Base-by-base conservation (phyloP, 2,888 invertebrate species). In the Venusia cambrica region DNA sequence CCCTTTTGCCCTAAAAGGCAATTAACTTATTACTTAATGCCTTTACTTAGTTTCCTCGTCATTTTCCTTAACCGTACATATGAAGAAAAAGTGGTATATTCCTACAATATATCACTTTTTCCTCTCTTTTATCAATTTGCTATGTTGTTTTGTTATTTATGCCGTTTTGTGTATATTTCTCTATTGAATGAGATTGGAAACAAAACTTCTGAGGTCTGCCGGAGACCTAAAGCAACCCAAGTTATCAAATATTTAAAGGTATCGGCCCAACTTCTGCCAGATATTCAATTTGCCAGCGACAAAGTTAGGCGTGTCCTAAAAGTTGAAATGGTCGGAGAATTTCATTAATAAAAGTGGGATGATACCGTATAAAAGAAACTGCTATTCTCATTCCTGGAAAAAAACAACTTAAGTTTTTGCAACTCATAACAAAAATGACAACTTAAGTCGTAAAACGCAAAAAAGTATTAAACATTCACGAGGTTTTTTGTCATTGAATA, bases 1-100 rank as follows among this genome's bases (percentile, higher is more conserved):
- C 55, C 57, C 47, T 54, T 62, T 57, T 44, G 45, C 53, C 57
- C 53, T 45, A 49, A 46, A 52, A 55, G 51, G 56, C 47, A 57
- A 60, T 59, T 51, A 52, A 53, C 50, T 43, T 43, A 38, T 38
- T 44, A 48, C 46, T 41, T 48, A 48, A 47, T 48, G 43, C 45
- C 41, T 38, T 38, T 37, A 38, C 42, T 40, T 40, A 38, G 45
- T 43, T 43, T 46, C 38, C 46, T 35, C 33, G 40, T 45, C 43
- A 45, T 48, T 45, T 46, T 47, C 51, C 41, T 35, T 34, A 30
- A 36, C 24, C 31, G n/a, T n/a, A n/a, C n/a, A n/a, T n/a, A n/a
- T n/a, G n/a, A n/a, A n/a, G n/a, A n/a, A n/a, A n/a, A n/a, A n/a
- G n/a, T n/a, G n/a, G n/a, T n/a, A n/a, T n/a, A n/a, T n/a, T n/a